Base-by-base conservation (phyloP, 2,888 invertebrate species). In the Monochamus alternatus region DNA sequence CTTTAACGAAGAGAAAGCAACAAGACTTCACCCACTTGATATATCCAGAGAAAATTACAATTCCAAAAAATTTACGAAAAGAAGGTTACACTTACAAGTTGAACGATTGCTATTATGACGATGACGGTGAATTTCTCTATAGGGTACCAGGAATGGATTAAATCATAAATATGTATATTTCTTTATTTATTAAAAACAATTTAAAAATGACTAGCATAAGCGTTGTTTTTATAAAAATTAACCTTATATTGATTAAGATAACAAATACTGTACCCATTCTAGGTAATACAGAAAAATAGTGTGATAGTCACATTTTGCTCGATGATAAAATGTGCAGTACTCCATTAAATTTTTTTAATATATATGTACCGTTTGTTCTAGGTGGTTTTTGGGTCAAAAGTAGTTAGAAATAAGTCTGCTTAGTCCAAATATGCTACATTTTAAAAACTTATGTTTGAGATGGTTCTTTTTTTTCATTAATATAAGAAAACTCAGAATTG, bases 51-150 rank as follows among this genome's bases (percentile, higher is more conserved):
- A 90, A 90, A 84, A 95, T 96, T 77, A 90, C 90, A 80, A 95
- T 96, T 78, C 95, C 96, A 3, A 91, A 91, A 81, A 91, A 92
- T 69, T 89, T 92, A 51, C 91, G 91, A 81, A 92, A 92, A 81
- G 88, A 87, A 83, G 94, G 93, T 38, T 92, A 91, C 60, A 93
- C 93, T 8, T 96, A 95, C 85, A 94, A 93, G 89, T 90, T 95
- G 0, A 92, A 94, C 79, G 95, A 96, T 88, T 94, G 94, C 83
- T 96, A 93, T 87, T 96, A 96, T 88, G 95, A 95, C 85, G 91
- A 93, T 86, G 94, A 95, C 90, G 96, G 96, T 0, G 91, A 90
- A 86, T 95, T 96, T 89, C 90, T 96, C 73, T 96, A 95, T 86
- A 91, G 95, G 84, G 94, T 95, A 63, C 93, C 95, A 79, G 95